phyloP scores from a whole-genome alignment of 2,113 vertebrate species.

The Galeopterus variegatus region DNA sequence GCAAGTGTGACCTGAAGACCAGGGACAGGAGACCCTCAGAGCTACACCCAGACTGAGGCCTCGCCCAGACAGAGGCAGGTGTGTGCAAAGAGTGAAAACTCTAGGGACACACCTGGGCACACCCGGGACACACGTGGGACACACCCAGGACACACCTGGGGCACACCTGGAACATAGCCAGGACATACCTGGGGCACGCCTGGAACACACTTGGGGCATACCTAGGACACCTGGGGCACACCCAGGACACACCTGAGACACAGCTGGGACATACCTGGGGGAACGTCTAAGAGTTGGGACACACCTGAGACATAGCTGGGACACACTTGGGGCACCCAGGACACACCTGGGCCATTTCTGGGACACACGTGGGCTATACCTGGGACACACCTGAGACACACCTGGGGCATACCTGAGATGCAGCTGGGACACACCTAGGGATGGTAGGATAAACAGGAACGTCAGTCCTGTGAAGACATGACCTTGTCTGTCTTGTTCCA shows the following conservation, averaged over 20 bases:
- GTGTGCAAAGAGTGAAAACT: neutral
- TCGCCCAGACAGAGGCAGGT: neutral
- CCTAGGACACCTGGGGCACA: neutral
- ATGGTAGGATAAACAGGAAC: neutral
- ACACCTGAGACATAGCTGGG: neutral
- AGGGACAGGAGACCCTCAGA: neutral
- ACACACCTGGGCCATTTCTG: neutral
- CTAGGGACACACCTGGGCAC: neutral
- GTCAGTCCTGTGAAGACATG: neutral
- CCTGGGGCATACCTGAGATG: neutral
- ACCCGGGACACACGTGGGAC: rapidly evolving
- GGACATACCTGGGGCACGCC: neutral
- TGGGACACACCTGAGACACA: too few relatives aligned
- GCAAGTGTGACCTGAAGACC: neutral
- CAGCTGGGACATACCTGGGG: neutral
- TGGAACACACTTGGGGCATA: neutral
- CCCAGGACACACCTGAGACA: rapidly evolving
- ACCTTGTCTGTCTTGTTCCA: neutral
- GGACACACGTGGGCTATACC: too few relatives aligned
- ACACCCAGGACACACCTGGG: neutral
- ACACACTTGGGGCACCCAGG: neutral
- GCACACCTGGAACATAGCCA: rapidly evolving
- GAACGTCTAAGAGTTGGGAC: neutral
- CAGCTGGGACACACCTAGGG: too few relatives aligned
- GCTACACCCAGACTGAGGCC: neutral